A percentile compares a stretch with the other conserved stretches of the same genome.
Conservation (phyloP, 2,113 vertebrate genomes). For the Myrmecophaga tridactyla region DNA sequence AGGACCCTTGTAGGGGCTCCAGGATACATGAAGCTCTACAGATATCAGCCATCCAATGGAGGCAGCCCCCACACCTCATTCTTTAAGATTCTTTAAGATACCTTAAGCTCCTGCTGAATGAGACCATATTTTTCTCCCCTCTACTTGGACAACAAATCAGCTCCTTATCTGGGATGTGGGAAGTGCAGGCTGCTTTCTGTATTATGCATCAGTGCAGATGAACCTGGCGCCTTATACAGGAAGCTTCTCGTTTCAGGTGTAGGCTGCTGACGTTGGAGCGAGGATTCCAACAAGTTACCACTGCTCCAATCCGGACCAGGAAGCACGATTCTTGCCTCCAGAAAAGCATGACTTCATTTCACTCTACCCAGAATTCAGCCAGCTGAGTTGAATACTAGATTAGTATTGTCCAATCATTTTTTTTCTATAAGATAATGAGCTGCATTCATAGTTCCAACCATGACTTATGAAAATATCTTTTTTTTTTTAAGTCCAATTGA, state of each 20-base stretch:
- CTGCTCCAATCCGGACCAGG: not conserved
- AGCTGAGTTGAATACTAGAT: not conserved
- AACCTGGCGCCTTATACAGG: not conserved
- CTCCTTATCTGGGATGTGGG: not conserved
- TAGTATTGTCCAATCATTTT: not conserved
- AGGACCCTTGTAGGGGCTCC: not conserved
- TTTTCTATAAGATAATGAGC: not conserved
- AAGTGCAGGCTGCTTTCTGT: not conserved
- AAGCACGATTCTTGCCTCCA: not conserved
- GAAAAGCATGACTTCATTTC: not conserved
- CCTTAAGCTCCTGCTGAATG: not conserved
- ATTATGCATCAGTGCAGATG: rapidly evolving
- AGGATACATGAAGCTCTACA: not conserved
- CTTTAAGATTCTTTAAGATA: not conserved
- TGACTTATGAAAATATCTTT: not conserved
- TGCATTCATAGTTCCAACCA: not conserved
- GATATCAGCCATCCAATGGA: rapidly evolving
- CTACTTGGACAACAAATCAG: rapidly evolving
- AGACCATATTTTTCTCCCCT: not conserved
- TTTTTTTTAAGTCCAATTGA: not conserved
- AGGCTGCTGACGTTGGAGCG: not conserved
- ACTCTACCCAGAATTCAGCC: not conserved
- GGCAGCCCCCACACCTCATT: rapidly evolving
- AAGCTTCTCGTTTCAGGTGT: no score
- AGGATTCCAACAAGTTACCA: no score